phyloP scores from a whole-genome alignment of 2,797 vertebrate species.

The Xenops minutus region DNA sequence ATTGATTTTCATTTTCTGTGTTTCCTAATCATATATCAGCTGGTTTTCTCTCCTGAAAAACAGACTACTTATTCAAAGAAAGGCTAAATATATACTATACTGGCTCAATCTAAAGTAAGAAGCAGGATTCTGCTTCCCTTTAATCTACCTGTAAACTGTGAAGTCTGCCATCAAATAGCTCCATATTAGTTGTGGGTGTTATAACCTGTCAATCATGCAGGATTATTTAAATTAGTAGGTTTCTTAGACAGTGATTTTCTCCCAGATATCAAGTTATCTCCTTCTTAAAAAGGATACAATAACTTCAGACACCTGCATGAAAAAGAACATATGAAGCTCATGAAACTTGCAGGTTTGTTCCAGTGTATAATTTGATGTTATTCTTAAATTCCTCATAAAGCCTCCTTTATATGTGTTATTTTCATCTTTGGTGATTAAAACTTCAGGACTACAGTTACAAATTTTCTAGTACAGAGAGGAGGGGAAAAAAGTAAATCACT shows the following conservation, averaged over 20 bases:
- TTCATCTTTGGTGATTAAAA: background rate
- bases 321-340: background rate
- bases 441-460: background rate
- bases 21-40: background rate
- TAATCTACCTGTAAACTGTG: constrained; percentile 23
- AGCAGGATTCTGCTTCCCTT: background rate
- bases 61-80: background rate
- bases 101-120: background rate
- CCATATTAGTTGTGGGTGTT: constrained; percentile 37
- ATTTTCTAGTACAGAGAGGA: background rate
- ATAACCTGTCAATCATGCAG: background rate
- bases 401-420: background rate
- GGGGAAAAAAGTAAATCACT: fast-evolving
- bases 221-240: constrained; percentile 31
- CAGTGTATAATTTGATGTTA: background rate
- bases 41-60: background rate
- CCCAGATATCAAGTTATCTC: background rate
- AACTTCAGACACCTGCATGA: background rate
- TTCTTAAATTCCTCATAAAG: background rate
- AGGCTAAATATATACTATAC: background rate
- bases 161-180: constrained; percentile 29
- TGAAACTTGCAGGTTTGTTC: background rate
- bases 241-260: constrained; percentile 24
- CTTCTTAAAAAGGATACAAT: background rate
- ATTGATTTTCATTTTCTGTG: background rate